Percentiles rank a stretch among this genome's conserved stretches.
Conservation (phyloP, 2,888 invertebrate genomes). For the Cheilosia vernalis region DNA sequence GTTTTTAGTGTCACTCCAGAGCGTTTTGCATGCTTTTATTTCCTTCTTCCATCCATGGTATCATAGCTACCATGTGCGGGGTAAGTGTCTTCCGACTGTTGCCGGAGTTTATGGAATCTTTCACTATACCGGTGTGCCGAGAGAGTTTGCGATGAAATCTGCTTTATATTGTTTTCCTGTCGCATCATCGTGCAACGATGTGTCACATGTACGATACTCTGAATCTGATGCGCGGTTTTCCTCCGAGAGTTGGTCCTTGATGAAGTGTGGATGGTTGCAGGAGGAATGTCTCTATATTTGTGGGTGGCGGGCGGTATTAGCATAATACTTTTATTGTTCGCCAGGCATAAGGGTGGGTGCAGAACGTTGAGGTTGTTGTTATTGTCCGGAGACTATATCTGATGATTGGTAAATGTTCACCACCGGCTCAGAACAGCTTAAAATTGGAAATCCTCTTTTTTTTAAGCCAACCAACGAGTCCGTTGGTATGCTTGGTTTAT, state of each 20-base stretch:
- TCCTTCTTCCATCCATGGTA: slow-evolving; percentile 41
- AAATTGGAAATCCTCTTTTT: slow-evolving; percentile 49
- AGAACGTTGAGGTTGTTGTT: slow-evolving; percentile 41
- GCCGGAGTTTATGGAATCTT: slow-evolving; percentile 64
- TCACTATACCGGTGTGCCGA: slow-evolving; percentile 29
- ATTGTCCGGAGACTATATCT: slow-evolving; percentile 53
- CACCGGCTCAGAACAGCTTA: slow-evolving; percentile 43
- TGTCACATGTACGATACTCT: slow-evolving; percentile 66
- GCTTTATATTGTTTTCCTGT: slow-evolving; percentile 75
- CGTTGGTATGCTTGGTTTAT: slow-evolving; percentile 63
- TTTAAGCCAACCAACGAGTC: slow-evolving; percentile 22
- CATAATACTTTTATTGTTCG: slow-evolving; percentile 74
- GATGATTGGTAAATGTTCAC: slow-evolving; percentile 44
- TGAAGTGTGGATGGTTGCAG: slow-evolving; percentile 35
- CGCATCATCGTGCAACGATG: slow-evolving; percentile 71
- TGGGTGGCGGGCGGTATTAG: slow-evolving; percentile 68
- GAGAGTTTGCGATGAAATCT: slow-evolving; percentile 71
- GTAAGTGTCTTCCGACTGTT: slow-evolving; percentile 66
- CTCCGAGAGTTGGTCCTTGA: slow-evolving; percentile 57
- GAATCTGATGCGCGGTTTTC: slow-evolving; percentile 65
- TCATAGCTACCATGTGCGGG: slow-evolving; percentile 54
- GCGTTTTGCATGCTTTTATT: slow-evolving; percentile 58
- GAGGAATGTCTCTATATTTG: slow-evolving; percentile 17
- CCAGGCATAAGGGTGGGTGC: slow-evolving; percentile 26
- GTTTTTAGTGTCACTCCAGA: slow-evolving; percentile 63